Conservation (phyloP, 2,113 vertebrate species). For the Daboia siamensis region DNA sequence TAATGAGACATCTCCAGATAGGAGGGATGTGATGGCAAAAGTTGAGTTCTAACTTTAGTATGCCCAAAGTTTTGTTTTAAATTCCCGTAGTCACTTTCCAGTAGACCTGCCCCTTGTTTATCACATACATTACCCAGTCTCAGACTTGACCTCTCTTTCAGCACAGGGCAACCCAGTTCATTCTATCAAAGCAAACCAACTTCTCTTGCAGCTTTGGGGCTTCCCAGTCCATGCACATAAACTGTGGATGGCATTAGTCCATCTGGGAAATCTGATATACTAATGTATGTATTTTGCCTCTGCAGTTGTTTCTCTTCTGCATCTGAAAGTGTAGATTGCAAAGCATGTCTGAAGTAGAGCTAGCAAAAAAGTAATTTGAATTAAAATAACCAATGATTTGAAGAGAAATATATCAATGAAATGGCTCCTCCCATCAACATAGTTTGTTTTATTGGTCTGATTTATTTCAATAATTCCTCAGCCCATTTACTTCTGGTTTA, state of each 20-base stretch:
- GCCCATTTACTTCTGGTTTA: not conserved
- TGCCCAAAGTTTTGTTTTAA: not conserved
- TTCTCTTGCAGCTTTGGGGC: not conserved
- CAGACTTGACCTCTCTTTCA: not conserved
- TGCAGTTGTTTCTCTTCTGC: not conserved
- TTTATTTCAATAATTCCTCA: not conserved
- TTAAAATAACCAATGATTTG: not conserved
- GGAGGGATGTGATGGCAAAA: not conserved
- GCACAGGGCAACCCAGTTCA: not conserved
- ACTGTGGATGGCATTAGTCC: not conserved
- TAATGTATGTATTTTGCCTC: not conserved
- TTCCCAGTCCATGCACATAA: not conserved
- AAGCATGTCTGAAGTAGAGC: not conserved
- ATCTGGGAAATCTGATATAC: not conserved
- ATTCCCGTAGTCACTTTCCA: not conserved
- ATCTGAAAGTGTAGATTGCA: not conserved
- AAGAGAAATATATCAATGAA: not conserved
- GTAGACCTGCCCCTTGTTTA: not conserved
- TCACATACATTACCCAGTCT: not conserved
- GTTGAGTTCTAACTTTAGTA: not conserved
- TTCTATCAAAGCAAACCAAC: not conserved
- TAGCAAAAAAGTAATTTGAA: not conserved
- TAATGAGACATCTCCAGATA: not conserved
- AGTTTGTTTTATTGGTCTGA: not conserved
- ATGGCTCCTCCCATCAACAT: not conserved